phyloP scores from a whole-genome alignment of 2,888 invertebrate genomes.

The Abrostola triplasia region DNA sequence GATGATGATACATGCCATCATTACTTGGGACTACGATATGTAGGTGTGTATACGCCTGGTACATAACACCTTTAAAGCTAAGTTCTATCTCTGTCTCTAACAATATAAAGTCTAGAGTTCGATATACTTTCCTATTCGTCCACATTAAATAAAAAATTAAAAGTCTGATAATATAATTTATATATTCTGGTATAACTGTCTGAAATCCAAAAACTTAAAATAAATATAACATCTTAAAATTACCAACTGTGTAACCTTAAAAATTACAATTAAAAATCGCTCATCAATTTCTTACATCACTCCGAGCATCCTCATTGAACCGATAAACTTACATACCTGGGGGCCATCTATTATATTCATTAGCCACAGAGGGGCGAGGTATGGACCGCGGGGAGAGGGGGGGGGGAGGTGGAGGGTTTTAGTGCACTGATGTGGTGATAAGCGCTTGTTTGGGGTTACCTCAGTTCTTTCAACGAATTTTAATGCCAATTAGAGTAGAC shows the following conservation, averaged over 20 bases:
- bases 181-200: too few relatives aligned
- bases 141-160: too few relatives aligned
- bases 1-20: too few relatives aligned
- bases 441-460: constrained; percentile 84
- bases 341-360: constrained; percentile 78
- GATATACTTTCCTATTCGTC: too few relatives aligned
- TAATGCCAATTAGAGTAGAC: constrained; percentile 86
- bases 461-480: constrained; percentile 80
- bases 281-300: constrained; percentile 41
- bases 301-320: constrained; percentile 46
- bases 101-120: too few relatives aligned
- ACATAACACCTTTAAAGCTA: too few relatives aligned
- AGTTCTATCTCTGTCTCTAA: too few relatives aligned
- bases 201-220: too few relatives aligned
- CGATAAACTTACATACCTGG: constrained; percentile 75
- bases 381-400: constrained; percentile 40
- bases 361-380: constrained; percentile 65
- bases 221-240: too few relatives aligned
- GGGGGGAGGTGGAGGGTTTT: constrained; percentile 55
- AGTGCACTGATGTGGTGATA: constrained; percentile 81
- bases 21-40: too few relatives aligned
- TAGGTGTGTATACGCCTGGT: too few relatives aligned
- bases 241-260: neutral
- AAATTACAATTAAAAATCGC: constrained; percentile 8
- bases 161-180: too few relatives aligned